phyloP scores from a whole-genome alignment of 2,888 invertebrate species.

The Pyrocoelia pectoralis region DNA sequence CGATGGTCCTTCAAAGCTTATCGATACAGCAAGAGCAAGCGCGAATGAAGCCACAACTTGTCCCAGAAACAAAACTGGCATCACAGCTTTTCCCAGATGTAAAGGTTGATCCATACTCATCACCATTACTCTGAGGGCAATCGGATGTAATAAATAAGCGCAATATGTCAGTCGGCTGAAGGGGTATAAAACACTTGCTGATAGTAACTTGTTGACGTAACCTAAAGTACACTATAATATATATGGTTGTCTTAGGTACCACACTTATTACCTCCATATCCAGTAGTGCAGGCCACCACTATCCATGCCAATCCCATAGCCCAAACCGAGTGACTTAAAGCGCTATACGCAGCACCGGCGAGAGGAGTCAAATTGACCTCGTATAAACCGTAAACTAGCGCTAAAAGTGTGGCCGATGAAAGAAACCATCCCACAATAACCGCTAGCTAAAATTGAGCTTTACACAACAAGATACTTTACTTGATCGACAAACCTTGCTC shows the following conservation, averaged over 20 bases:
- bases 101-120: constrained; percentile 85
- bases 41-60: constrained; percentile 82
- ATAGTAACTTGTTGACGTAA: constrained; percentile 74
- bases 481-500: constrained; percentile 67
- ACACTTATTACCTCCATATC: constrained; percentile 72
- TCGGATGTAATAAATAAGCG: constrained; percentile 85
- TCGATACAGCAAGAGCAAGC: constrained; percentile 79
- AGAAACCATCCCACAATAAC: constrained; percentile 75
- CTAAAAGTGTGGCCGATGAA: constrained; percentile 71
- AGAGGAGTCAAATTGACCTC: constrained; percentile 72
- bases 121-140: constrained; percentile 80
- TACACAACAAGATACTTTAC: too few species aligned
- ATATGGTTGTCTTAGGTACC: not conserved
- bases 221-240: constrained; percentile 57
- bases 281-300: constrained; percentile 84
- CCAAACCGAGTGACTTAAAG: constrained; percentile 85
- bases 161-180: constrained; percentile 89
- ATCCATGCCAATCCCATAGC: constrained; percentile 83
- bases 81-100: constrained; percentile 79
- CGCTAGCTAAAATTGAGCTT: constrained; percentile 62
- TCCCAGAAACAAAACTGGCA: constrained; percentile 82
- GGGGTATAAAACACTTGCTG: constrained; percentile 81
- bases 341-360: constrained; percentile 80
- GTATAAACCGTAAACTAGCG: constrained; percentile 82
- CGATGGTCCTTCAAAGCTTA: constrained; percentile 85